Evolutionary conservation across 2,797 vertebrate genomes (phyloP), one percentile per base, ranked within the genome.

Genomic region (Micromesistius poutassou): DNA sequence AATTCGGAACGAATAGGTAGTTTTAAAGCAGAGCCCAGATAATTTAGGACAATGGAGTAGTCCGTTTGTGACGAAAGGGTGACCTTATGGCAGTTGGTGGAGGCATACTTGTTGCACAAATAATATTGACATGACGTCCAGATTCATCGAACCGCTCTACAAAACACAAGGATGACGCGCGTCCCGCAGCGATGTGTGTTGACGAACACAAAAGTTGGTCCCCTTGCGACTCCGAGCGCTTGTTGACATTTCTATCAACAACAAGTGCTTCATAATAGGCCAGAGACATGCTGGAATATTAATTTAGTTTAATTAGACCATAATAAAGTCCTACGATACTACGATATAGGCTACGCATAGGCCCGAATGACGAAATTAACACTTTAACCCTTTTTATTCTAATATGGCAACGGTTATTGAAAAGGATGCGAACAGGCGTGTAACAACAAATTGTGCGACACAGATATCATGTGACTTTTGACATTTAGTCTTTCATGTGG

Each of bases 101-200:
- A 28, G 62, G 62, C 62, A n/a, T 12, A 28, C n/a, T 28, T 93
- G 90, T 94, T 95, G 90, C 84, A 84, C 87, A 90, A 94, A 94
- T 93, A 94, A 22, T 31, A 55, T 80, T 46, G 74, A 76, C 78
- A 14, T 91, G 85, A 90, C 85, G 90, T 86, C 73, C 66, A 78
- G 80, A 87, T 35, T 80, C 88, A 87, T 31, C 93, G 92, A 92
- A 90, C 82, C 92, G 78, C 82, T 82, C 85, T 86, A 73, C 84
- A 88, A 93, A 94, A 94, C 89, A 94, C 72, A 77, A 83, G 83
- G 85, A 73, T 92, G 92, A 93, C 91, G 90, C 80, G 83, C 87
- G 78, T 80, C 91, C 92, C 89, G 82, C 89, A 93, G 89, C 80
- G n/a, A 2, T 0, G 10, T 16, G 7, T 94, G 93, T 93, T 93